Evolutionary conservation across 2,888 invertebrate species (phyloP).

Genomic region (Troides oblongomaculatus): DNA sequence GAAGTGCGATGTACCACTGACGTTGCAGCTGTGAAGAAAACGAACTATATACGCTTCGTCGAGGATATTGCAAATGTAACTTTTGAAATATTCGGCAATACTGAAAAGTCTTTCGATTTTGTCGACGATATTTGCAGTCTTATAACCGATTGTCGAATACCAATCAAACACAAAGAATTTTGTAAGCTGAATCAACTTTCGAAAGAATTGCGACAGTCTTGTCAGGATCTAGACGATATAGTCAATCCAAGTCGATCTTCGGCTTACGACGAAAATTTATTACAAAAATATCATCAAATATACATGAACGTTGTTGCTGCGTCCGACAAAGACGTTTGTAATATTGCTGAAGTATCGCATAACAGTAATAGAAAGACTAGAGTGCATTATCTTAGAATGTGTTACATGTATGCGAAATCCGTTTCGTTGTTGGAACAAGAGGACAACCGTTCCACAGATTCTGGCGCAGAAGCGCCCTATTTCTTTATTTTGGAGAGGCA

Average conservation of each 20-base stretch:
- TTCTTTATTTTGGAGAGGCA: conserved; percentile 77
- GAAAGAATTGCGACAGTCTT: conserved; percentile 70
- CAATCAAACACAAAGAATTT: conserved; percentile 73
- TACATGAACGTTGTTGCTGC: conserved; percentile 75
- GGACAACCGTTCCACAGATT: conserved; percentile 51
- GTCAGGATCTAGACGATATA: conserved; percentile 68
- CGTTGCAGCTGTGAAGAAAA: conserved; percentile 68
- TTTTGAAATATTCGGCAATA: conserved; percentile 73
- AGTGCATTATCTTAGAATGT: conserved; percentile 74
- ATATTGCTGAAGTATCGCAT: conserved; percentile 62
- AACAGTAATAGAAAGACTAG: conserved; percentile 62
- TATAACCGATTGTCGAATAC: conserved; percentile 69
- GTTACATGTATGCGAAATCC: conserved; percentile 80
- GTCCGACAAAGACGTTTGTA: conserved; percentile 71
- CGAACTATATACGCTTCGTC: conserved; percentile 70
- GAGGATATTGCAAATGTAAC: conserved; percentile 74
- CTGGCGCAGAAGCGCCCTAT: conserved; percentile 55
- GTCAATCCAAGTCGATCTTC: conserved; percentile 47
- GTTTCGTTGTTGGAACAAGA: conserved; percentile 75
- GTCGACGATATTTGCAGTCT: conserved; percentile 68
- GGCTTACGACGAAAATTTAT: conserved; percentile 54
- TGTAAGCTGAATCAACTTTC: conserved; percentile 71
- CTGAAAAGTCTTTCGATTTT: conserved; percentile 69
- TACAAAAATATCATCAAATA: conserved; percentile 72
- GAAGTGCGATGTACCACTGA: conserved; percentile 69